Base-by-base conservation (phyloP, 37 sponge, comb jelly and placozoan species). In the Theonella swinhoei region DNA sequence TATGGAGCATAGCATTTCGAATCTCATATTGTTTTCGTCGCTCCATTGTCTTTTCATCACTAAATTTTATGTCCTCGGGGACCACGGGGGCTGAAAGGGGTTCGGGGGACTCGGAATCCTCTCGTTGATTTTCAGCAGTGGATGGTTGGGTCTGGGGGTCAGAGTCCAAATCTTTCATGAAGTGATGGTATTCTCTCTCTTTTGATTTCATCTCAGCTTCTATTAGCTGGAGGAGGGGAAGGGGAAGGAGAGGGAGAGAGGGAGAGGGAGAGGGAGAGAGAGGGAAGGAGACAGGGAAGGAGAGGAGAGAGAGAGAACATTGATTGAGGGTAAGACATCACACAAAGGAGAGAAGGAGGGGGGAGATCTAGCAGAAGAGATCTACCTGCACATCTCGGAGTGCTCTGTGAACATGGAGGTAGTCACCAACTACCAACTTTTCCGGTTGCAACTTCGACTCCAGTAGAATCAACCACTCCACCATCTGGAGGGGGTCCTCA, bases 401-500 rank as follows among this genome's bases (percentile, higher is more conserved):
- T 1, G 14, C 14, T 43, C 75, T 78, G 32, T 62, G 68, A 11
- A 86, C 22, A 1, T 86, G 79, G 2, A 1, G 1, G 32, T 62
- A 33, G 47, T 86, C 86, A 5, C 79, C 79, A 2, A 86, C 74
- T 2, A 33, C 59, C 34, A 86, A 30, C 20, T 25, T 37, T 1
- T 47, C 34, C 7, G 86, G 86, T 34, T 86, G 79, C 20, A 86
- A 8, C 3, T 70, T 69, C 0, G 73, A 86, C 47, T 86, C 86
- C 0, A 86, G 26, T 32, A 79, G 39, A 2, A 79, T 78, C 47
- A 86, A 58, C 86, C 86, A 86, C 29, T 86, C 86, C 66, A 86
- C 42, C 86, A 86, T 86, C 63, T 78, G 72, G 1, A 40, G 1
- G 42, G 35, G 47, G 65, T 78, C 72, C 20, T 78, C 86, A 62